Evolutionary conservation across 1,140 invertebrate genomes (phyloP), one percentile per base, ranked within the genome.

Genomic region (Drosophila pseudoananassae): DNA sequence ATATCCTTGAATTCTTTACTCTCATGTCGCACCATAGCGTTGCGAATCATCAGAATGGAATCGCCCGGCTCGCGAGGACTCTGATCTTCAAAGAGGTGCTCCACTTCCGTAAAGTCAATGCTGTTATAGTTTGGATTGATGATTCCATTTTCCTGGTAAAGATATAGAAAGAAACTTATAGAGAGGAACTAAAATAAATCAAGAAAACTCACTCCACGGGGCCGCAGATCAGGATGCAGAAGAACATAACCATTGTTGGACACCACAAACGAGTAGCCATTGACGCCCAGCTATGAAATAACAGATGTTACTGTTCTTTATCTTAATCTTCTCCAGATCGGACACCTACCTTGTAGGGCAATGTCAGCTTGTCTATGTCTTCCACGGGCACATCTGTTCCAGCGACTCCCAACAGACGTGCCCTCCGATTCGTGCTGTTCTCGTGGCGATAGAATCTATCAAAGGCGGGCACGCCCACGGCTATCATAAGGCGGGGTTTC

Each of bases 181-280:
- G 23, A 10, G 12, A 23, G 8, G n/a, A 38, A 20, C n/a, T 9
- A 12, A 14, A 9, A 33, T 14, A 29, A 1, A 20, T 8, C 3
- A 27, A 49, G 15, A 10, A 92, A 6, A 31, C 94, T 94, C 92
- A 95, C 95, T 33, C 95, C 94, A n/a, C 91, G 81, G 7, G 96
- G 95, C 54, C 95, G 93, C 29, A 97, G 92, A 76, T 96, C 94
- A 1, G 96, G 96, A 93, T 97, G 96, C 40, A 96, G 92, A 23
- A 97, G 92, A 5, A 99, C 93, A 91, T 99, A 98, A 1, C 99
- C 99, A 92, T 99, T 99, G 91, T 99, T 99, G 66, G 96, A 98
- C 3, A 99, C 96, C 63, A 98, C 96, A 93, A 99, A 99, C 0
- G 97, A 96, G 92, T 98, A 99, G 4, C 97, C 98, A 92, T 99